A percentile compares a stretch with the other conserved stretches of the same genome.
Conservation (phyloP, 2,113 vertebrate genomes). For the Ia io region DNA sequence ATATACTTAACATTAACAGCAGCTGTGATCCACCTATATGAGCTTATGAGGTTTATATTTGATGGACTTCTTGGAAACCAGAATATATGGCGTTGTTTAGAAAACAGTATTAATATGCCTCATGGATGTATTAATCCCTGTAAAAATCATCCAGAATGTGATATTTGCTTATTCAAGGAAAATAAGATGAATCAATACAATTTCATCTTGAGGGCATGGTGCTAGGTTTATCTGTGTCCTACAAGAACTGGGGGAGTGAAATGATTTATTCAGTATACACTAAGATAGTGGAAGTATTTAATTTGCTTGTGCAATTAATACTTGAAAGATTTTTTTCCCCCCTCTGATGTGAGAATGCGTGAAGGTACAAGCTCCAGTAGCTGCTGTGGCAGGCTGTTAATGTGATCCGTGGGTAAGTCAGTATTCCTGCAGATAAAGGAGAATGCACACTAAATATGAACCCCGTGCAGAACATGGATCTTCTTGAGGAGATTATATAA, state of each 20-base stretch:
- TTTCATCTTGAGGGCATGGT: neutral
- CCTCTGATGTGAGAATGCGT: neutral
- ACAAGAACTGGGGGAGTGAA: neutral
- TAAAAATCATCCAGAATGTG: neutral
- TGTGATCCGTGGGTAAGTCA: neutral
- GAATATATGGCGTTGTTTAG: neutral
- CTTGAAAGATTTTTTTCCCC: neutral
- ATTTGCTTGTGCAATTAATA: neutral
- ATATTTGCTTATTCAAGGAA: constrained; percentile 17
- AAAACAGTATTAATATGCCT: neutral
- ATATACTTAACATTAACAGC: neutral
- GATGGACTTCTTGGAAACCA: neutral
- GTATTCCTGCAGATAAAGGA: neutral
- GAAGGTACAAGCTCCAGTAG: neutral
- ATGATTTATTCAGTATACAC: neutral
- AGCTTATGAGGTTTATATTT: neutral
- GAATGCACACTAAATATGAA: neutral
- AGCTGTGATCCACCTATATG: neutral
- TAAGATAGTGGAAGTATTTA: neutral
- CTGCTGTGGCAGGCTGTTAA: neutral
- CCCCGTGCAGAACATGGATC: neutral
- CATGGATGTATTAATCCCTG: neutral
- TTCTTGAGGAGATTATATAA: neutral
- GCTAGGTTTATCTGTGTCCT: neutral
- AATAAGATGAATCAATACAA: neutral